Base-by-base conservation (phyloP, 2,113 vertebrate species). In the Sinocyclocheilus maitianheensis region DNA sequence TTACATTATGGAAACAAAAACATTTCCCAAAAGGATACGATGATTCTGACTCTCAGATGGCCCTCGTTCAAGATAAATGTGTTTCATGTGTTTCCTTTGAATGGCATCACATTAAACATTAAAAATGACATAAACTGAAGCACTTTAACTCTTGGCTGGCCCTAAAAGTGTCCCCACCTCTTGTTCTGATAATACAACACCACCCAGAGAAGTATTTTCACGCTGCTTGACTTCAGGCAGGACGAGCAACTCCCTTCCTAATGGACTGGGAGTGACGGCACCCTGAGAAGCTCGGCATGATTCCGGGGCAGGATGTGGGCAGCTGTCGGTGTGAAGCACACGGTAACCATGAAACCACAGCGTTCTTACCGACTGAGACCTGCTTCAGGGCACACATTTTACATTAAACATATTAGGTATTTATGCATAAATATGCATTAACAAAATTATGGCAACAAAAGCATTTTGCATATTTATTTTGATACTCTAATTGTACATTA, bases 181-280 rank as follows among this genome's bases (percentile, higher is more conserved):
- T 84, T 20, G 40, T 63, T 74, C 40, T 79, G 84, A 87, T 67
- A 81, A 83, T 5, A 86, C 75, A 85, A n/a, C 53, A 77, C 78
- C 37, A 77, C 30, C 10, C 53, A 85, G 63, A 65, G 40, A 58
- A 55, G 67, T 86, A 74, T 86, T 86, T 86, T 84, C 55, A 75
- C 63, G 65, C 75, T 74, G 65, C 84, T 83, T 85, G 84, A 88
- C 62, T 83, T 86, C 46, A 30, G 60, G 55, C 74, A 67, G 55
- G 58, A 84, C 16, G 75, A 86, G 43, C 55, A 77, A 83, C 80
- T 43, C 81, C 81, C 84, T 86, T 86, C 74, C 65, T 84, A 88
- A 88, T 84, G 87, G 80, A 79, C 3, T 7, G 53, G 81, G 84
- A 58, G 67, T 80, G 65, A 62, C 67, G 13, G 46, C 77, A 83